Conservation (phyloP, 2,888 invertebrate species). For the Lasioglossum marginatum region DNA sequence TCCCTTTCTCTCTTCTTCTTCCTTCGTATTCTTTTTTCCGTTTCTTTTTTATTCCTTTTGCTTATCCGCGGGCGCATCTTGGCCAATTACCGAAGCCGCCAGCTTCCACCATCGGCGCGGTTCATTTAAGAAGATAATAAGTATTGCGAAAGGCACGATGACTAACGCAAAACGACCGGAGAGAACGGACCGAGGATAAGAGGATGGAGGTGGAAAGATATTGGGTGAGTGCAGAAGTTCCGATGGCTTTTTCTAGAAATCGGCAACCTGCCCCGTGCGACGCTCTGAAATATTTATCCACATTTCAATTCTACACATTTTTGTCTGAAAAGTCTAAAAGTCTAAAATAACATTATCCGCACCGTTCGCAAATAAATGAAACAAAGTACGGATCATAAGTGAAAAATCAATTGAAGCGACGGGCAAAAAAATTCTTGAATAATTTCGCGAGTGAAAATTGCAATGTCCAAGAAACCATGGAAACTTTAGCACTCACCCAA, state of each 20-base stretch:
- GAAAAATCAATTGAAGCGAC: not conserved
- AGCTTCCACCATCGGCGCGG: conserved; percentile 48
- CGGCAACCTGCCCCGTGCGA: not conserved
- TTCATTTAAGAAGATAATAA: conserved; percentile 66
- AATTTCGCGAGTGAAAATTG: not conserved
- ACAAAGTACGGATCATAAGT: not conserved
- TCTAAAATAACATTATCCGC: not conserved
- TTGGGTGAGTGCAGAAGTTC: conserved; percentile 12
- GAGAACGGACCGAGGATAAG: conserved; percentile 51
- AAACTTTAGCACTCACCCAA: conserved; percentile 18
- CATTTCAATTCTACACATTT: not conserved
- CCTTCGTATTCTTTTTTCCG: not conserved
- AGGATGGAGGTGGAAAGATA: conserved; percentile 38
- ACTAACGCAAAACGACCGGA: conserved; percentile 61
- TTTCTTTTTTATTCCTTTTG: not conserved
- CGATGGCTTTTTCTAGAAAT: not conserved
- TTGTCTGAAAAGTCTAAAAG: not conserved
- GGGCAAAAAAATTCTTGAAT: not conserved
- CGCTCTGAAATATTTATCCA: not conserved
- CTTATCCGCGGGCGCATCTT: conserved; percentile 56
- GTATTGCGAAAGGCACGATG: conserved; percentile 65
- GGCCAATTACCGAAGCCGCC: conserved; percentile 56
- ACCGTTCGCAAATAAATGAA: not conserved
- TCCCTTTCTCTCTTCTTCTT: not conserved
- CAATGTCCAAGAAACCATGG: not conserved